Evolutionary conservation across 1,140 invertebrate genomes (phyloP).

Genomic region (Forficula auricularia): DNA sequence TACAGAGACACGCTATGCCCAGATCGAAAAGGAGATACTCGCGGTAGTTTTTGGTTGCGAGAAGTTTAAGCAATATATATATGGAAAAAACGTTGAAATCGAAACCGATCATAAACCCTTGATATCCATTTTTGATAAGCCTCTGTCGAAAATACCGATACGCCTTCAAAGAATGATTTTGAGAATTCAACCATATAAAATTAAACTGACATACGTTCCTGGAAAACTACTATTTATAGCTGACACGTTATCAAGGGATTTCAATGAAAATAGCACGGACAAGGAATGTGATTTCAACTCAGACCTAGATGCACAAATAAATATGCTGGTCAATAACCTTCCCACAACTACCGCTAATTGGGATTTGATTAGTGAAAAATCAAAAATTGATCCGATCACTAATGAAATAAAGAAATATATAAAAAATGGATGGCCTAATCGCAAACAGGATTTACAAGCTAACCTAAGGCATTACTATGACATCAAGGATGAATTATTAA

Average conservation of each 20-base stretch:
- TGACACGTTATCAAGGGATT: slow-evolving; percentile 2
- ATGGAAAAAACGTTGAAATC: slow-evolving; percentile 24
- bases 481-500: too few relatives aligned
- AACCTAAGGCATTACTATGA: too few relatives aligned
- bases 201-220: slow-evolving; percentile 14
- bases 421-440: too few relatives aligned
- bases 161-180: slow-evolving; percentile 28
- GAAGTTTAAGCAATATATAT: slow-evolving; percentile 24
- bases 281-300: too few relatives aligned
- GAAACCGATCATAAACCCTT: slow-evolving; percentile 30
- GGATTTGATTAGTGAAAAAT: too few relatives aligned
- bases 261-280: too few relatives aligned
- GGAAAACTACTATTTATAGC: neutral
- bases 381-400: too few relatives aligned
- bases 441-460: too few relatives aligned
- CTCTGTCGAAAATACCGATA: slow-evolving; percentile 20
- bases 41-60: slow-evolving; percentile 28
- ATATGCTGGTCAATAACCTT: too few relatives aligned
- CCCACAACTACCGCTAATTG: too few relatives aligned
- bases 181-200: slow-evolving; percentile 23
- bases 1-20: slow-evolving; percentile 19
- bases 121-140: slow-evolving; percentile 24
- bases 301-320: too few relatives aligned
- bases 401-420: too few relatives aligned
- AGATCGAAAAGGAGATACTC: slow-evolving; percentile 32